phyloP scores from a whole-genome alignment of 2,888 invertebrate genomes.

The Oligia fasciuncula region DNA sequence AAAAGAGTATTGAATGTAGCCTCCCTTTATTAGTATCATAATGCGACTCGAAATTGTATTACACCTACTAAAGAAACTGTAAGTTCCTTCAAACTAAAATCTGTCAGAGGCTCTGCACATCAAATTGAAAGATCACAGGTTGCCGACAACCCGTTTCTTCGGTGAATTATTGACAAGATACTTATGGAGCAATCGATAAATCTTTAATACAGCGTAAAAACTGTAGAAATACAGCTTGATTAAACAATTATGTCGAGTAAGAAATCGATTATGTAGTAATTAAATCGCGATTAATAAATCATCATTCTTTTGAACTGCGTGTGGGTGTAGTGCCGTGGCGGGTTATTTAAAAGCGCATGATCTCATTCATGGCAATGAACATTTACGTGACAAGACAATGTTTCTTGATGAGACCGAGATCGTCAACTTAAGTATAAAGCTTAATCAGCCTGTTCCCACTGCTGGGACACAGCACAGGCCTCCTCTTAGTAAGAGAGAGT shows the following conservation, averaged over 20 bases:
- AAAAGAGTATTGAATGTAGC: background rate
- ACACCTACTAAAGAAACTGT: background rate
- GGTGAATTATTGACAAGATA: constrained; percentile 8
- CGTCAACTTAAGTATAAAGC: too few relatives aligned
- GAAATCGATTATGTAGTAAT: constrained; percentile 34
- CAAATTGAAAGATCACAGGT: background rate
- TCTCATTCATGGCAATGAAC: background rate
- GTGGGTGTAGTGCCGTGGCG: background rate
- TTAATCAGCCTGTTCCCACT: background rate
- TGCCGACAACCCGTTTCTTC: constrained; percentile 17
- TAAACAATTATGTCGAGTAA: constrained; percentile 34
- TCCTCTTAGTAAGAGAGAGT: background rate
- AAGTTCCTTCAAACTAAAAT: background rate
- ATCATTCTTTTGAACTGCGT: background rate
- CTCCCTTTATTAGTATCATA: background rate
- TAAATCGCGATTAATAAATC: constrained; percentile 21
- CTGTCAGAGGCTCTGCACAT: background rate
- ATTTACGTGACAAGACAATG: background rate
- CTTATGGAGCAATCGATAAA: background rate
- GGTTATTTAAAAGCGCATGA: background rate
- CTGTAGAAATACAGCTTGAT: constrained; percentile 16
- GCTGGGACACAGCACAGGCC: background rate
- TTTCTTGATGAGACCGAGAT: background rate
- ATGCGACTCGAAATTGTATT: background rate
- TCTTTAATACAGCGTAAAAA: constrained; percentile 7